These are phyloP conservation scores for Notarius lentiginosus DNA, from an alignment of 2,113 vertebrate genomes.

Conservation along the genomic window DNA sequence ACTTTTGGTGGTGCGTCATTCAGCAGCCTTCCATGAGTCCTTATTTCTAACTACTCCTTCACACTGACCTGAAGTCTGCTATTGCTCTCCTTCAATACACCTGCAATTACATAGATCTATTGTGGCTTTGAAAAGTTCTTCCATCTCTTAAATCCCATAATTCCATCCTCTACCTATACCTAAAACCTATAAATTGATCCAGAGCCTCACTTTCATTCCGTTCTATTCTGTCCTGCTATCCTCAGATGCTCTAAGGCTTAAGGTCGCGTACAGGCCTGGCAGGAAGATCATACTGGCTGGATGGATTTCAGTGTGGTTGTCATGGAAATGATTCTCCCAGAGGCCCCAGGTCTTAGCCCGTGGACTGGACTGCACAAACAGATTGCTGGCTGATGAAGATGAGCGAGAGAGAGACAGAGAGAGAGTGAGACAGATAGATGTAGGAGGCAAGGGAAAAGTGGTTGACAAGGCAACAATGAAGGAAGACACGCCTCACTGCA, in stretches of 20 bases:
- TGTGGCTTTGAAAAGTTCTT: conserved; percentile 6
- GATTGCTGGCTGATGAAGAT: conserved; percentile 28
- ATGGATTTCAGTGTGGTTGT: conserved; percentile 36
- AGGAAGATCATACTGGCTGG: conserved; percentile 17
- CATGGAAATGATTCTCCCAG: conserved; percentile 49
- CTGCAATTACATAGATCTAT: conserved; percentile 2
- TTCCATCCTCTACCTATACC: neutral
- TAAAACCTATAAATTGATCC: neutral
- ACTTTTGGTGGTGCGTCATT: neutral
- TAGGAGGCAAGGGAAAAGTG: conserved; percentile 40
- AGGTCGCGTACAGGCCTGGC: conserved; percentile 19
- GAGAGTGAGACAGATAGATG: conserved; percentile 24
- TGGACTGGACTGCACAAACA: conserved; percentile 42
- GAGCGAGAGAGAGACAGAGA: conserved; percentile 9
- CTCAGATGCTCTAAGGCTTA: conserved; percentile 18
- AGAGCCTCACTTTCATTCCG: neutral
- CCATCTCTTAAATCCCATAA: neutral
- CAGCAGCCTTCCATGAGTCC: neutral
- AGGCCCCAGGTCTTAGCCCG: conserved; percentile 16
- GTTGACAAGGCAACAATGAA: conserved; percentile 55
- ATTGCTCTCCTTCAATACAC: neutral
- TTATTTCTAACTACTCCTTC: neutral
- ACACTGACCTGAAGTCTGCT: neutral
- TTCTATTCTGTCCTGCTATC: conserved; percentile 3
- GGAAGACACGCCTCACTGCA: conserved; percentile 48